Evolutionary conservation across 2,797 vertebrate genomes (phyloP).

Genomic region (Cuniculus paca): DNA sequence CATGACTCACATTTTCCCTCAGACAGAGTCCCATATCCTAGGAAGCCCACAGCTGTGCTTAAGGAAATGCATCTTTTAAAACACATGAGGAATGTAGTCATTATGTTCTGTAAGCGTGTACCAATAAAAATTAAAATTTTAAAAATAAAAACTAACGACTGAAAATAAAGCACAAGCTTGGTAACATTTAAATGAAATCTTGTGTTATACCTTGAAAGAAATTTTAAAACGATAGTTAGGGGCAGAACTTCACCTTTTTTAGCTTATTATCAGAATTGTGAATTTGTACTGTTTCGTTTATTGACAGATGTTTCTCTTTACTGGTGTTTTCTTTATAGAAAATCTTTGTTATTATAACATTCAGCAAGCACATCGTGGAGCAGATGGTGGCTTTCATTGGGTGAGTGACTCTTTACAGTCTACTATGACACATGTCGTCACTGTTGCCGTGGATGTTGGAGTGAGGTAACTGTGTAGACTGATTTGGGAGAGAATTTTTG

Average conservation of each 20-base stretch:
- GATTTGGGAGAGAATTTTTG: constrained; percentile 49
- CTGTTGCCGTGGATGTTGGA: background rate
- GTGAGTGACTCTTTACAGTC: constrained; percentile 92
- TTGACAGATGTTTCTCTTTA: constrained; percentile 75
- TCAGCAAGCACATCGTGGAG: constrained; percentile 96
- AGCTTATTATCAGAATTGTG: constrained; percentile 27
- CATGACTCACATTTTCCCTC: constrained; percentile 66
- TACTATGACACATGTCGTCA: constrained; percentile 74
- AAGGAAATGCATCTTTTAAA: constrained; percentile 56
- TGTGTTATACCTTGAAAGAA: background rate
- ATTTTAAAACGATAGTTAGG: background rate
- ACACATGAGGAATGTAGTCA: background rate
- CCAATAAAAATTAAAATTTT: background rate
- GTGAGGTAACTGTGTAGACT: constrained; percentile 64
- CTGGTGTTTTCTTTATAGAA: constrained; percentile 91
- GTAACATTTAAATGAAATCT: background rate
- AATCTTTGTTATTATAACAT: constrained; percentile 96
- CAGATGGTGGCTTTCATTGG: constrained; percentile 97
- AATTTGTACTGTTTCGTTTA: constrained; percentile 34
- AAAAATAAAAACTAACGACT: background rate
- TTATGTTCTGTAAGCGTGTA: background rate
- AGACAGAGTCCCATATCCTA: constrained; percentile 41
- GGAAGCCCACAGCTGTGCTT: constrained; percentile 45
- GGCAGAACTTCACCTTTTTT: constrained; percentile 4
- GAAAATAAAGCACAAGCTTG: background rate